Evolutionary conservation across 2,797 vertebrate genomes (phyloP).

Genomic region (Hypotaenidia philippensis): DNA sequence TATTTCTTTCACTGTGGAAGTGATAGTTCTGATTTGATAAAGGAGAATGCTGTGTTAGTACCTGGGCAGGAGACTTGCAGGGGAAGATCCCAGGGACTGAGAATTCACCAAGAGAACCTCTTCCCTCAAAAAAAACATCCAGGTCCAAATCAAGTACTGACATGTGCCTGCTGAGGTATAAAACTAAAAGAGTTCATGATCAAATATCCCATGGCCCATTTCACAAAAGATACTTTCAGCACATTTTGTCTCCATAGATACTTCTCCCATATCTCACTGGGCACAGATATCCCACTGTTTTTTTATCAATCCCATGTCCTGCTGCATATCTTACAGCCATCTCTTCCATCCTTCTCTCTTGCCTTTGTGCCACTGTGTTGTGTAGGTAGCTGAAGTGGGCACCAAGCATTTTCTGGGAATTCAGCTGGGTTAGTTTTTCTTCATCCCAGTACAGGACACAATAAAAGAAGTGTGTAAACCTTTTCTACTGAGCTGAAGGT

Average conservation of each 20-base stretch:
- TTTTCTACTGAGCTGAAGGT: background rate
- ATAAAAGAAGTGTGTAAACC: background rate
- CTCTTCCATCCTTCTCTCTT: background rate
- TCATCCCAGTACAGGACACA: background rate
- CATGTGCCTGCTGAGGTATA: background rate
- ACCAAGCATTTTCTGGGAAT: background rate
- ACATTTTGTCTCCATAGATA: background rate
- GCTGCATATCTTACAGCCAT: background rate
- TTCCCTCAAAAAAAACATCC: background rate
- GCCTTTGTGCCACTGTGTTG: background rate
- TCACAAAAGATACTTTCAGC: background rate
- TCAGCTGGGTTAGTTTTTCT: background rate
- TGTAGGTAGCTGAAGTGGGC: background rate
- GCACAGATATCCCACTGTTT: background rate
- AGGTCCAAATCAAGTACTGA: background rate
- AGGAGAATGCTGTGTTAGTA: constrained; percentile 55
- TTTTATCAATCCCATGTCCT: background rate
- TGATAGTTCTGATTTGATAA: constrained; percentile 49
- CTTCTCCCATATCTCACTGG: background rate
- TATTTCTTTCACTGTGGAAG: constrained; percentile 35
- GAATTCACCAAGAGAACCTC: background rate
- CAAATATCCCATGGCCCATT: background rate
- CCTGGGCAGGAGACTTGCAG: background rate
- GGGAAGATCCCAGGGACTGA: background rate
- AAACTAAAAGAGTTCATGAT: background rate